Conservation (phyloP, 2,888 invertebrate genomes). For the Eurytoma californica region DNA sequence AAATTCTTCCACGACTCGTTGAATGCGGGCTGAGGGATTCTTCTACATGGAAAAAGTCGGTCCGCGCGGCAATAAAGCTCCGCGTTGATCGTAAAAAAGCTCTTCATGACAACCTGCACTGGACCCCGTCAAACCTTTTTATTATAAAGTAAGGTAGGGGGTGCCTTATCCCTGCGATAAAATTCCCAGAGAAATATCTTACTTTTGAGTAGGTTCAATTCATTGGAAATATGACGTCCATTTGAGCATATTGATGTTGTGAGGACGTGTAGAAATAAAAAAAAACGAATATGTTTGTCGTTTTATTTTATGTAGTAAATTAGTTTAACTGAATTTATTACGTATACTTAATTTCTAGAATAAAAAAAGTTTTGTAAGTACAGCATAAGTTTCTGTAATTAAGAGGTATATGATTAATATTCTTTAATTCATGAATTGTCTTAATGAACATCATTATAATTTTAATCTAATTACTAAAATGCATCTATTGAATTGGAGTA, state of each 20-base stretch:
- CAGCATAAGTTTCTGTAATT: too few species aligned
- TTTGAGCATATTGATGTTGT: neutral
- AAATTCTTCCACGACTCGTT: conserved; percentile 6
- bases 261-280: too few species aligned
- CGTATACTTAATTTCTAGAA: too few species aligned
- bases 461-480: too few species aligned
- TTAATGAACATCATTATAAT: too few species aligned
- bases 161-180: neutral
- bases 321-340: too few species aligned
- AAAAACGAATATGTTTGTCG: too few species aligned
- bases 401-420: too few species aligned
- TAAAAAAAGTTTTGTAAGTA: too few species aligned
- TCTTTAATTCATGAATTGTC: too few species aligned
- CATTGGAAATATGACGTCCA: neutral
- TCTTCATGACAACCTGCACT: conserved; percentile 5
- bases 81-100: conserved; percentile 9
- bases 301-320: too few species aligned
- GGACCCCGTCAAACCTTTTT: neutral
- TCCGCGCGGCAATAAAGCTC: conserved; percentile 20
- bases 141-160: neutral
- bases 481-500: too few species aligned
- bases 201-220: conserved; percentile 4
- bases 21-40: neutral
- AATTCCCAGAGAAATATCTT: neutral
- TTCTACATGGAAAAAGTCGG: conserved; percentile 1